Base-by-base conservation (phyloP, 2,797 vertebrate genomes). In the Siniperca undulata region DNA sequence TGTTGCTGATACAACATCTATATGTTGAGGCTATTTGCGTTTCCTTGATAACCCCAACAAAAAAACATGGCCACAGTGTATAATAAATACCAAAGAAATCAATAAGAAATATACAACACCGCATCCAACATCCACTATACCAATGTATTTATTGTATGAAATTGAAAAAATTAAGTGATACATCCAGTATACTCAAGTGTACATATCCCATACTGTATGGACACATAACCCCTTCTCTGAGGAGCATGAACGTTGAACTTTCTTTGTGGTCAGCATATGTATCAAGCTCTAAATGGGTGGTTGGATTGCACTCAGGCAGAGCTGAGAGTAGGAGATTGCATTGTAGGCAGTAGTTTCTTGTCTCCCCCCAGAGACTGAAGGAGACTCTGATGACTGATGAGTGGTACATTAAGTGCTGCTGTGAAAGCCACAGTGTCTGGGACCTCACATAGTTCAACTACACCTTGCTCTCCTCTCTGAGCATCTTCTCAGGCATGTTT, bases 371-470 rank as follows among this genome's bases (percentile, higher is more conserved):
- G 88, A 90, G 89, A 81, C 85, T 66, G 67, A 81, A 83, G 62
- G 58, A 81, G 83, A 85, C 85, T 88, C 78, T 87, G 88, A 87
- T 90, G 91, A 89, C 89, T 93, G 92, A 93, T 92, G 90, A 94
- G 83, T 53, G 73, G 70, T 88, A 86, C 89, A 89, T 91, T 88
- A 91, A 93, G 90, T 82, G 83, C 86, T 89, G 89, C 85, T 88
- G 86, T 88, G 83, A 93, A 87, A 92, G 88, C 85, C 90, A 76
- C 77, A 42, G 81, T 82, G 89, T 92, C 90, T 92, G 87, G 74
- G 84, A 91, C 69, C 81, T 89, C 86, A 84, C 83, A 69, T 88
- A 78, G 82, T 87, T 90, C 90, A 85, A 17, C 89, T 85, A 67
- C 89, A 89, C 78, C 77, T 86, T 68, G 52, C 64, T 68, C 20